Percentiles rank a stretch among this genome's conserved stretches.
phyloP scores from a whole-genome alignment of 2,113 vertebrate species.

The Nycticorax nycticorax region DNA sequence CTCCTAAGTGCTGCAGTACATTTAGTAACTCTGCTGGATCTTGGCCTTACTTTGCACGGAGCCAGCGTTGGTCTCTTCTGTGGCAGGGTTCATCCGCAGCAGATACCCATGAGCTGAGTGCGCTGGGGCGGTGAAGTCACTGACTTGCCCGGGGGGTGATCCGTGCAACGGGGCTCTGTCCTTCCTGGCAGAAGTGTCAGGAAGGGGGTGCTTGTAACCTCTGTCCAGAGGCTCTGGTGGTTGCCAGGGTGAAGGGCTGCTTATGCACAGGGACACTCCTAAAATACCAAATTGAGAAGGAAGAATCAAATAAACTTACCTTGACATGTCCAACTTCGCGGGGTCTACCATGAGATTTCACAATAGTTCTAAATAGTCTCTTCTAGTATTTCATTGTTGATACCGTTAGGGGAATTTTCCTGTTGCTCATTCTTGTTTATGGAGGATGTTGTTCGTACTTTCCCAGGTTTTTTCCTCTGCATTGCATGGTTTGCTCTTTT shows the following conservation, averaged over 20 bases:
- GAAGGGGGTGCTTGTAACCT: neutral
- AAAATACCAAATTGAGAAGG: neutral
- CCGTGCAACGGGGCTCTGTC: accelerated
- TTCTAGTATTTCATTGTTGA: neutral
- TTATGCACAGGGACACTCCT: neutral
- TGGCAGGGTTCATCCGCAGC: accelerated
- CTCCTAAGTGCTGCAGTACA: neutral
- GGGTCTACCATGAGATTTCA: neutral
- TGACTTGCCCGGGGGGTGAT: accelerated
- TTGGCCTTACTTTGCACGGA: neutral
- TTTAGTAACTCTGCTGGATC: neutral
- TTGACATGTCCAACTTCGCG: neutral
- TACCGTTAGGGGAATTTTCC: neutral
- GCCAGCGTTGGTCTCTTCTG: neutral
- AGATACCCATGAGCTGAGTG: neutral
- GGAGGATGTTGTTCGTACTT: neutral
- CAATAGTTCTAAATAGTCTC: neutral
- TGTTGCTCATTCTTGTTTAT: neutral
- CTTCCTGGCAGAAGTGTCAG: accelerated
- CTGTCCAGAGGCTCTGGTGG: neutral
- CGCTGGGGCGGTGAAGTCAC: accelerated
- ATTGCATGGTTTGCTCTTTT: neutral
- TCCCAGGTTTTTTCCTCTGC: neutral
- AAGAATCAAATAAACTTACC: neutral
- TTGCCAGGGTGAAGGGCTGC: neutral